phyloP scores from a whole-genome alignment of 2,113 vertebrate species.

The Enhydra lutris region DNA sequence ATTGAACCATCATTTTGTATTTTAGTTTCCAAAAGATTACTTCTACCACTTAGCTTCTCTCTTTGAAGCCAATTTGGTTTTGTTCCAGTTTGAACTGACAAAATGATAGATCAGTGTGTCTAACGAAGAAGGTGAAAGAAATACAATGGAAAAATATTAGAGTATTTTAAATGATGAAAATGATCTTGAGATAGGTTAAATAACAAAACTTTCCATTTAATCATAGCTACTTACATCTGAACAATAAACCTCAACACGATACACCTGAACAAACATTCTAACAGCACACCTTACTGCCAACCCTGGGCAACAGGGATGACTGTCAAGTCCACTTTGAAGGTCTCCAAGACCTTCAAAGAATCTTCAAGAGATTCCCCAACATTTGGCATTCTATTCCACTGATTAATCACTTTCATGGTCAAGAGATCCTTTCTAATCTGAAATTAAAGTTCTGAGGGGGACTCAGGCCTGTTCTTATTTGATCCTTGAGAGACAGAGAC shows the following conservation, averaged over 20 bases:
- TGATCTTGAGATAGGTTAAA: neutral
- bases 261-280: neutral
- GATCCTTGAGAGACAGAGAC: neutral
- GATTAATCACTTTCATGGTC: neutral
- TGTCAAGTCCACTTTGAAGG: neutral
- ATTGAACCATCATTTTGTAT: neutral
- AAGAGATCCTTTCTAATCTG: neutral
- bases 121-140: neutral
- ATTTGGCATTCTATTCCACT: neutral
- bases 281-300: neutral
- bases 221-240: neutral
- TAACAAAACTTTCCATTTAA: neutral
- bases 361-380: neutral
- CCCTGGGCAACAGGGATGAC: neutral
- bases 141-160: neutral
- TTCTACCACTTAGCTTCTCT: neutral
- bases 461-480: neutral
- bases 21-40: constrained; percentile 3
- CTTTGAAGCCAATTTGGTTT: neutral
- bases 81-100: neutral
- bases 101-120: neutral
- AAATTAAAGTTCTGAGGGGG: neutral
- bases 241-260: neutral
- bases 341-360: neutral
- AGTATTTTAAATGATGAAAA: neutral